Evolutionary conservation across 37 sponge, comb jelly and placozoan species (phyloP).

Genomic region (Aphrocallistes beatrix): DNA sequence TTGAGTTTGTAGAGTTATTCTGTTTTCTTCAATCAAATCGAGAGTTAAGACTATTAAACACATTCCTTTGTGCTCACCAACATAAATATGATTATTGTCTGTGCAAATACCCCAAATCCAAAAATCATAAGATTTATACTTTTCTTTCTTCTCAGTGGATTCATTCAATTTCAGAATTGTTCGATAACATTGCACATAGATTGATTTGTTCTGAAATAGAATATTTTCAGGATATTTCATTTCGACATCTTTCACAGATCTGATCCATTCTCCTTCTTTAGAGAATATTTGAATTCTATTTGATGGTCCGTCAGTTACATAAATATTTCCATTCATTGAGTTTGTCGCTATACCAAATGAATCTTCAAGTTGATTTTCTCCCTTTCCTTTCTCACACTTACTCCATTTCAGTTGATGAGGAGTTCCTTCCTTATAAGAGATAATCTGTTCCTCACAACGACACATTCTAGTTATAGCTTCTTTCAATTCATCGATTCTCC

Average conservation of each 20-base stretch:
- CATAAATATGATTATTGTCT: background rate
- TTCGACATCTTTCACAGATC: background rate
- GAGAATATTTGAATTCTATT: constrained; percentile 3
- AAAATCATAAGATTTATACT: background rate
- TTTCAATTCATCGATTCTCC: background rate
- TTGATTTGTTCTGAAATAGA: background rate
- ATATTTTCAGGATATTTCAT: background rate
- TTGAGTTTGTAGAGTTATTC: background rate
- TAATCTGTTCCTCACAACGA: background rate
- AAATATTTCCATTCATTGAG: background rate
- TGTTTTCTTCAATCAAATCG: background rate
- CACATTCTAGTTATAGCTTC: background rate
- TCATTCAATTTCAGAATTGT: background rate
- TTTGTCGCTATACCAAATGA: background rate
- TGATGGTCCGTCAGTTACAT: background rate
- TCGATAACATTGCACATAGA: background rate
- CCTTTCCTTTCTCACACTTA: background rate
- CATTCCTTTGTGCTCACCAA: background rate
- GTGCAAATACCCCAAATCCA: background rate
- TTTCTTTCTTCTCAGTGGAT: background rate
- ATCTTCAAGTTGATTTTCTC: background rate
- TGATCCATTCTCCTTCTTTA: background rate
- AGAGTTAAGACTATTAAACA: background rate
- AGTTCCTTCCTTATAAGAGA: background rate
- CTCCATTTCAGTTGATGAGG: background rate